Evolutionary conservation across 1,140 invertebrate genomes (phyloP), one percentile per base, ranked within the genome.

Genomic region (Aphaenogaster floridana): DNA sequence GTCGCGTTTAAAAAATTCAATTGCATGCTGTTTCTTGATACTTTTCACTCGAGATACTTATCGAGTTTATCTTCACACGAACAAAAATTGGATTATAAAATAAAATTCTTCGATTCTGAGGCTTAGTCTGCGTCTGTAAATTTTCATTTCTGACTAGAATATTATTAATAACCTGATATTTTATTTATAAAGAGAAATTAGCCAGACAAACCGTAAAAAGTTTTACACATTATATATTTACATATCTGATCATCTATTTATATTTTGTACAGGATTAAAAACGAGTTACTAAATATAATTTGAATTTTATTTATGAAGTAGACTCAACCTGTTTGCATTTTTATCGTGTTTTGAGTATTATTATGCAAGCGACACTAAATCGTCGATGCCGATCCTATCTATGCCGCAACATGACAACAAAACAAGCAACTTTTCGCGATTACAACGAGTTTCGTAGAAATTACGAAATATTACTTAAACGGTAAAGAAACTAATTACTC

Each of bases 401-500:
- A 8, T 61, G 68, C 45, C 54, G 54, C 28, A 61, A 59, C 42
- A 8, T 61, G 54, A 83, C 59, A 83, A 61, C 80, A 57, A 72
- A 83, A 59, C 54, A 28, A 61, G 52, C 36, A 50, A 28, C 63
- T 76, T 72, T 72, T 68, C n/a, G 11, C 68, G 45, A 61, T 76
- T 84, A 48, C 42, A 34, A 61, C 68, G 45, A 36, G 21, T 81
- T 81, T 84, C 50, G 36, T 42, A 54, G 21, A 39, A 48, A 50
- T 84, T 76, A 76, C 54, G 80, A 63, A 76, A 83, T 45, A 15
- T 42, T 52, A 21, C 36, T 52, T 52, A 21, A 69, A 61, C 54
- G 45, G 28, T 21, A 61, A 84, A 39, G 42, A 48, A 63, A 76
- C 48, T 76, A 76, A 84, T 84, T 72, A 50, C 57, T 45, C 36